Percentiles rank a stretch among this genome's conserved stretches.
These are phyloP conservation scores for Ptychodera flava DNA, from an alignment of 35 echinoderm and acorn worm species.

Conservation along the genomic window DNA sequence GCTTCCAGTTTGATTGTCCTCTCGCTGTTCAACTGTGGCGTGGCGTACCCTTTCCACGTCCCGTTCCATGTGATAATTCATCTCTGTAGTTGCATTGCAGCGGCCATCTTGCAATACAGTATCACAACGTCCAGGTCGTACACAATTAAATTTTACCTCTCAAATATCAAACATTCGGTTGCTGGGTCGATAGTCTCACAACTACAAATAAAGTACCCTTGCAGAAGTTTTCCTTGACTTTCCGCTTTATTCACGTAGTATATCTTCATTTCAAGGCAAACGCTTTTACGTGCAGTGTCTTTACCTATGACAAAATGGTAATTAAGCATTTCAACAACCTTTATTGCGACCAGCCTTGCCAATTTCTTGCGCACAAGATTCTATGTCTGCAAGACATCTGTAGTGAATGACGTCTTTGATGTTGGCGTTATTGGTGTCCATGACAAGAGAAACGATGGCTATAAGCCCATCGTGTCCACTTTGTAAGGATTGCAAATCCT, in stretches of 20 bases:
- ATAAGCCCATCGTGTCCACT: constrained; percentile 1
- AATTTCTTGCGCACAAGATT: constrained; percentile 22
- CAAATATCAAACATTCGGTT: constrained; percentile 21
- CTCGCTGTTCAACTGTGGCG: neutral
- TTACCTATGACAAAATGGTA: neutral
- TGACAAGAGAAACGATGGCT: constrained; percentile 16
- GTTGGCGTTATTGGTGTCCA: constrained; percentile 12
- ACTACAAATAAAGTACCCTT: neutral
- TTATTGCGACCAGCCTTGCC: constrained; percentile 4
- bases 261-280: neutral
- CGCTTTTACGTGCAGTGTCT: neutral
- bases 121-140: neutral
- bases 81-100: too few relatives aligned
- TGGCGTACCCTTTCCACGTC: neutral
- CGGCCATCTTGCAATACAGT: neutral
- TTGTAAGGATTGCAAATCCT: neutral
- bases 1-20: neutral
- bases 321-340: neutral
- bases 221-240: constrained; percentile 8
- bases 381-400: neutral
- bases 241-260: neutral
- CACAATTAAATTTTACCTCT: neutral
- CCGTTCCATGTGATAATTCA: neutral
- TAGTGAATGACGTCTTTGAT: constrained; percentile 15
- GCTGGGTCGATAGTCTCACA: neutral